These are phyloP conservation scores for Drosophila insularis DNA, from an alignment of 1,140 invertebrate genomes.

Conservation along the genomic window DNA sequence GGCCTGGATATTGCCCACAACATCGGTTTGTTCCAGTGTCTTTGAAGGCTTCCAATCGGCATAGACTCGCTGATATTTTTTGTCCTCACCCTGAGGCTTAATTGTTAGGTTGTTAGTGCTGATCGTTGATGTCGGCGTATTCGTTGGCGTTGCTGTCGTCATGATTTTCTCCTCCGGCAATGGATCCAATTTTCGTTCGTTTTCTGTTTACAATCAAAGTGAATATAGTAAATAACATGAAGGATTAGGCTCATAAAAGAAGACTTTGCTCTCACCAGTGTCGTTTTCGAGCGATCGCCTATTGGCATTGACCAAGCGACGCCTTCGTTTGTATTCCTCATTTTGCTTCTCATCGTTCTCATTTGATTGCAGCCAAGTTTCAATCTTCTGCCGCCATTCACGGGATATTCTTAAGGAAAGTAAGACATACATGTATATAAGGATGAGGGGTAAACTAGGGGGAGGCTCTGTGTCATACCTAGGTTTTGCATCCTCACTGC, in stretches of 20 bases:
- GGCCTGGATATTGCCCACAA: slow-evolving; percentile 92
- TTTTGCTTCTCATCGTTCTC: slow-evolving; percentile 90
- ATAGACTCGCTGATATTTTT: slow-evolving; percentile 86
- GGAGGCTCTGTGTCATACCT: slow-evolving; percentile 55
- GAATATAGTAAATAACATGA: neutral
- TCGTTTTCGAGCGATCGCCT: slow-evolving; percentile 91
- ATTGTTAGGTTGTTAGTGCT: slow-evolving; percentile 38
- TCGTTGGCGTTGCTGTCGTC: slow-evolving; percentile 46
- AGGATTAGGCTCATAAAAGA: neutral
- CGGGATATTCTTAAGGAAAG: slow-evolving; percentile 82
- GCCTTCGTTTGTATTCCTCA: slow-evolving; percentile 86
- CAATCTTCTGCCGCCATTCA: slow-evolving; percentile 94
- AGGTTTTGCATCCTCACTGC: slow-evolving; percentile 83
- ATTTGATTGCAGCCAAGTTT: slow-evolving; percentile 94
- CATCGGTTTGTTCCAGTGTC: slow-evolving; percentile 90
- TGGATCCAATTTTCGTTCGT: slow-evolving; percentile 88
- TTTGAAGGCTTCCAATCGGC: slow-evolving; percentile 90
- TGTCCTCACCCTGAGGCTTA: slow-evolving; percentile 7
- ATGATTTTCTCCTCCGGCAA: slow-evolving; percentile 86
- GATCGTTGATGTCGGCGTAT: slow-evolving; percentile 53
- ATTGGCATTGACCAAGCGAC: slow-evolving; percentile 86
- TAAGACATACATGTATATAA: no score
- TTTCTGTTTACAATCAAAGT: slow-evolving; percentile 88
- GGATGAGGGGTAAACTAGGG: no score
- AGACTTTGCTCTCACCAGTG: slow-evolving; percentile 85